These are phyloP conservation scores for Catharus minimus DNA, from an alignment of 2,113 vertebrate genomes.

Conservation along the genomic window DNA sequence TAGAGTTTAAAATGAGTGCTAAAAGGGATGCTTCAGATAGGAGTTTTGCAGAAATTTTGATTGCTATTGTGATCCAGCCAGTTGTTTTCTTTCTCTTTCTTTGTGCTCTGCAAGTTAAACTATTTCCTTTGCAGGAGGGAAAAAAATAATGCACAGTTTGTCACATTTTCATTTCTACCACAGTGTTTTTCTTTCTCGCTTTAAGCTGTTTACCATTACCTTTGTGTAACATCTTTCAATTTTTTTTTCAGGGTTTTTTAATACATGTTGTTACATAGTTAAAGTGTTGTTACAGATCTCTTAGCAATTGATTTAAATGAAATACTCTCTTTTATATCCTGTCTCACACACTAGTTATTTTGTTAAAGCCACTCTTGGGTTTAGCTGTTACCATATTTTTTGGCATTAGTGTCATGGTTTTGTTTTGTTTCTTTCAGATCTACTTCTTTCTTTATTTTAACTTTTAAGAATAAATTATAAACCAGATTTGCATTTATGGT, in stretches of 20 bases:
- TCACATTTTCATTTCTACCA: constrained; percentile 40
- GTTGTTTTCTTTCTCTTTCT: neutral
- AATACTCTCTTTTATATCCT: constrained; percentile 63
- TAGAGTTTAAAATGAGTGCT: neutral
- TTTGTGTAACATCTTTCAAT: constrained; percentile 60
- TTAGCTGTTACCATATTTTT: neutral
- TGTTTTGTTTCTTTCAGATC: neutral
- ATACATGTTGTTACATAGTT: neutral
- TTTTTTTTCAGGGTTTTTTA: constrained; percentile 51
- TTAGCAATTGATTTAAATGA: constrained; percentile 71
- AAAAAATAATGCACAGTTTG: constrained; percentile 37
- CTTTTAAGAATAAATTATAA: neutral
- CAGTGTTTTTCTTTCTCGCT: constrained; percentile 43
- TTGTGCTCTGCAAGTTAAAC: constrained; percentile 1
- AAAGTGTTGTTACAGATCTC: constrained; percentile 68
- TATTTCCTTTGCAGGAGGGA: constrained; percentile 29
- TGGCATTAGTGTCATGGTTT: neutral
- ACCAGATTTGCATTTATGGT: neutral
- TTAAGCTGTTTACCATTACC: constrained; percentile 52
- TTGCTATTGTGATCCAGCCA: neutral
- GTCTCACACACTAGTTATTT: constrained; percentile 25
- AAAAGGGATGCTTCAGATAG: neutral
- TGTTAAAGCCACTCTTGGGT: neutral
- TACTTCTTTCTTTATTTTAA: constrained; percentile 11
- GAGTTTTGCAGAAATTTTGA: neutral